Percentiles rank a stretch among this genome's conserved stretches.
These are phyloP conservation scores for Enteromius radiatus DNA, from an alignment of 2,797 vertebrate species.

Conservation along the genomic window DNA sequence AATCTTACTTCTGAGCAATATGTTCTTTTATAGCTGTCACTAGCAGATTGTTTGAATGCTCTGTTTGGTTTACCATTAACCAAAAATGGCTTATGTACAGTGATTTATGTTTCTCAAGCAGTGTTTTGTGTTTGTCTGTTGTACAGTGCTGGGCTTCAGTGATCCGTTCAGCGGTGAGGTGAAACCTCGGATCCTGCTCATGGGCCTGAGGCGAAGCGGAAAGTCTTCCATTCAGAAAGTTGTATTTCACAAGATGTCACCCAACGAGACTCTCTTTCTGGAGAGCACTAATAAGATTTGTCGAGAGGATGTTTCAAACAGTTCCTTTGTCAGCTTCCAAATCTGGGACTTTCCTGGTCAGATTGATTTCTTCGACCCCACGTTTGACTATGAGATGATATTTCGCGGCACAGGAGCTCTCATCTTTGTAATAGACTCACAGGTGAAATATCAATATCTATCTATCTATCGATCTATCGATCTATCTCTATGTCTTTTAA, in stretches of 20 bases:
- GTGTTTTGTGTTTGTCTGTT: constrained; percentile 43
- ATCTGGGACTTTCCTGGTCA: constrained; percentile 94
- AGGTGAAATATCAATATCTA: constrained; percentile 70
- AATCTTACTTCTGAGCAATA: neutral
- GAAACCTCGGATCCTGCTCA: constrained; percentile 92
- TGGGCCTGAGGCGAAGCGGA: constrained; percentile 92
- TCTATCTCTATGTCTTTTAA: neutral
- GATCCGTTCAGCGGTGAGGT: constrained; percentile 89
- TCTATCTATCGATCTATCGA: neutral
- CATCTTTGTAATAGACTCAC: constrained; percentile 91
- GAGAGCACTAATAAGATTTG: constrained; percentile 93
- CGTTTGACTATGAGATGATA: constrained; percentile 93
- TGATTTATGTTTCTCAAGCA: neutral
- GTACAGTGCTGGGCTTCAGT: constrained; percentile 84
- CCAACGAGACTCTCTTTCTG: constrained; percentile 89
- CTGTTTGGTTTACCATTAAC: constrained; percentile 23
- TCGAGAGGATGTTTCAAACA: constrained; percentile 89
- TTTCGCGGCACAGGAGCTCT: constrained; percentile 89
- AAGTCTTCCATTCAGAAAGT: constrained; percentile 97
- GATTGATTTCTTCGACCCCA: constrained; percentile 91
- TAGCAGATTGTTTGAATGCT: neutral
- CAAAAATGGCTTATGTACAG: neutral
- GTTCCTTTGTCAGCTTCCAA: constrained; percentile 91
- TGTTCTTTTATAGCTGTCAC: neutral
- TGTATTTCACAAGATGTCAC: constrained; percentile 93